Percentiles rank a stretch among this genome's conserved stretches.
phyloP scores from a whole-genome alignment of 2,113 vertebrate species.

The Mesocricetus auratus region DNA sequence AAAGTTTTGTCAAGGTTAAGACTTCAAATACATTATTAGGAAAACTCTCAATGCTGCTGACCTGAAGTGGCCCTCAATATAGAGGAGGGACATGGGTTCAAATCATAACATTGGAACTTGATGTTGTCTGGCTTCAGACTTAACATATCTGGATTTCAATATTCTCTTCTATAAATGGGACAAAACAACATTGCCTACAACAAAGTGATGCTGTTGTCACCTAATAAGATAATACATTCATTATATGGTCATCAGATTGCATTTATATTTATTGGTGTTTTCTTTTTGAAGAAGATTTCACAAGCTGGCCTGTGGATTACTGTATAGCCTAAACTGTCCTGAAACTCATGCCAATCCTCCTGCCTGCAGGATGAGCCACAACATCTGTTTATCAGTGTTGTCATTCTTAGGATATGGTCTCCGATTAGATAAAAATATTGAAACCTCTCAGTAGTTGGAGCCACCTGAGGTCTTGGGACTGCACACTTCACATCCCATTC shows the following conservation, averaged over 20 bases:
- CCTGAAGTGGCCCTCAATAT: neutral
- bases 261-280: neutral
- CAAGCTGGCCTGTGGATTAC: neutral
- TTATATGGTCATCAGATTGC: neutral
- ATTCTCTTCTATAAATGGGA: slow-evolving; percentile 8
- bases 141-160: neutral
- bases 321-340: neutral
- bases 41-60: neutral
- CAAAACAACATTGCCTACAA: neutral
- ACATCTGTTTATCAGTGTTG: neutral
- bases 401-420: neutral
- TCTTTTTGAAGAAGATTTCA: neutral
- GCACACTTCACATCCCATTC: too few relatives aligned
- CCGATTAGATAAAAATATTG: neutral
- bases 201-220: neutral
- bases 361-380: neutral
- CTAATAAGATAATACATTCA: neutral
- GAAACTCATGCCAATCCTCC: neutral
- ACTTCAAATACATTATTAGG: neutral
- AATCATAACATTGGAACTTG: neutral
- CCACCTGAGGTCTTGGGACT: too few relatives aligned
- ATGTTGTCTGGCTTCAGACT: neutral
- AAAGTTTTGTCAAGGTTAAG: neutral
- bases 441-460: neutral
- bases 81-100: neutral